Base-by-base conservation (phyloP, 2,888 invertebrate species). In the Nomada fabriciana region DNA sequence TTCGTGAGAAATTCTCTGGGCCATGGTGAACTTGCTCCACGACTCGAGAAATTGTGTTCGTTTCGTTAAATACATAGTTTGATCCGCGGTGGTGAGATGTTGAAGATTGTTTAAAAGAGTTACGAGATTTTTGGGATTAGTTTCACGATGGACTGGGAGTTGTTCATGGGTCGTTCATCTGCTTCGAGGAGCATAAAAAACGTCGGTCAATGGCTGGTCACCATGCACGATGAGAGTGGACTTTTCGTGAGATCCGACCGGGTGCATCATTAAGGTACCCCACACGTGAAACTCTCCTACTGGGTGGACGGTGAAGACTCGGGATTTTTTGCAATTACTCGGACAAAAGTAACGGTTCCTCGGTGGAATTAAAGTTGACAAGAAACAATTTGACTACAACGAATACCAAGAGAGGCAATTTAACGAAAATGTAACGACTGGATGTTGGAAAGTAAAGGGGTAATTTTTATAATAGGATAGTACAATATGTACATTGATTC, bases 221-320 rank as follows among this genome's bases (percentile, higher is more conserved):
- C 78, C 84, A 71, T 76, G 76, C 81, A 76, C 80, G 82, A 82
- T 86, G 86, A 88, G 76, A 86, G 85, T 57, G 80, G 60, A 86
- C 47, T 81, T 86, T 88, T 85, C 86, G 85, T 87, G 86, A 83
- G 84, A 88, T 84, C 83, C 78, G 68, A 83, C 71, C 82, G 81
- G 87, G 82, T 88, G 88, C 83, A 90, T 90, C 90, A 88, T 90
- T 90, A 91, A 84, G 83, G 80, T 80, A 74, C 73, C 84, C 68
- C 77, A 82, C 75, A 79, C 80, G 88, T 80, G 83, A 75, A 86
- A 76, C 73, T 80, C 75, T 80, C 84, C 80, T 84, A 80, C 69
- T 50, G 72, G 76, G 68, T 83, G 81, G 80, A 67, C 60, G 71
- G 11, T 64, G 73, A 79, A 79, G 80, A 84, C 73, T 18, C 57